phyloP scores from a whole-genome alignment of 2,888 invertebrate genomes.

The Diplolepis rosae region DNA sequence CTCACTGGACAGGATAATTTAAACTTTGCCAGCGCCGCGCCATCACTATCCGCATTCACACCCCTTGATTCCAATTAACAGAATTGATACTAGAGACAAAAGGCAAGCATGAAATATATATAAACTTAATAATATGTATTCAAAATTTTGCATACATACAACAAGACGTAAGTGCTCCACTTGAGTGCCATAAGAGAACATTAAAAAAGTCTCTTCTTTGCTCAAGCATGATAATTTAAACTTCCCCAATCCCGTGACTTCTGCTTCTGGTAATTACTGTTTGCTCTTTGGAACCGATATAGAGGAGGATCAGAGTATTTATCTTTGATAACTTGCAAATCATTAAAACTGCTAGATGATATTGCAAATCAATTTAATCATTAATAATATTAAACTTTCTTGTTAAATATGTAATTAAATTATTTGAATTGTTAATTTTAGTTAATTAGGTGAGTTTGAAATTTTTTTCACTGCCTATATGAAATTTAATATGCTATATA shows the following conservation, averaged over 20 bases:
- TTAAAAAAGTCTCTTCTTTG: not conserved
- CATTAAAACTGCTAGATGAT: too few relatives aligned
- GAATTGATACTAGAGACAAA: conserved; percentile 57
- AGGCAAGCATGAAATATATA: conserved; percentile 48
- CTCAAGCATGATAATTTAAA: conserved; percentile 49
- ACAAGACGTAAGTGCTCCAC: not conserved
- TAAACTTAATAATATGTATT: not conserved
- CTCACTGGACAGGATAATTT: conserved; percentile 67
- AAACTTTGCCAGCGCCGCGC: conserved; percentile 60
- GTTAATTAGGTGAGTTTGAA: too few relatives aligned
- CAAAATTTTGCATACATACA: not conserved
- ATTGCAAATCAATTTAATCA: too few relatives aligned
- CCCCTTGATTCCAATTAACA: conserved; percentile 51
- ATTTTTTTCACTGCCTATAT: too few relatives aligned
- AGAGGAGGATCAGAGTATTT: conserved; percentile 1
- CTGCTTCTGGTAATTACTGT: conserved; percentile 45
- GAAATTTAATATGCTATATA: too few relatives aligned
- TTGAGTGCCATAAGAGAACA: conserved; percentile 21
- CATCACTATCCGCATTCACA: conserved; percentile 50
- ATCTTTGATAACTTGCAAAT: not conserved
- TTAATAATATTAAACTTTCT: too few relatives aligned
- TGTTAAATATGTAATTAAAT: conserved; percentile 14
- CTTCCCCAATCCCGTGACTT: conserved; percentile 43
- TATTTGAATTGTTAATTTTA: too few relatives aligned
- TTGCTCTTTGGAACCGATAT: conserved; percentile 11